These are phyloP conservation scores for Typhlichthys eigenmanni DNA, from an alignment of 2,797 vertebrate genomes.

Conservation along the genomic window DNA sequence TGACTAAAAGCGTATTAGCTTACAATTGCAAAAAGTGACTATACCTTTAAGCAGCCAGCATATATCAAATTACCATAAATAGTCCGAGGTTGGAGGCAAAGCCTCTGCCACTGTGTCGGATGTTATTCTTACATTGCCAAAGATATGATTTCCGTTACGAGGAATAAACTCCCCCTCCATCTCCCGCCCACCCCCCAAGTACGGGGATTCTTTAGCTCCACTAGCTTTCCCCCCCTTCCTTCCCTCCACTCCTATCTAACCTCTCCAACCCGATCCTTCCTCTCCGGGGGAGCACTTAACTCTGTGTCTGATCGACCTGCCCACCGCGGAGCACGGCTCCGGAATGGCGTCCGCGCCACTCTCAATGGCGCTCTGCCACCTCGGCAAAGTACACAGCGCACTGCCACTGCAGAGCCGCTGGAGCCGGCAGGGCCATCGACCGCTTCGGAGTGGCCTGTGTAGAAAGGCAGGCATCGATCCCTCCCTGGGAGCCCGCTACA, in stretches of 20 bases:
- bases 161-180: constrained; percentile 32
- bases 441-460: constrained; percentile 78
- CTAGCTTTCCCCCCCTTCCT: constrained; percentile 14
- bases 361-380: constrained; percentile 71
- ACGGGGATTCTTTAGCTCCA: constrained; percentile 34
- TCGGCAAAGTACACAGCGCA: constrained; percentile 66
- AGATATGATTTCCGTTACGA: constrained; percentile 31
- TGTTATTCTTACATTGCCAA: constrained; percentile 25
- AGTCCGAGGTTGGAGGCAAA: constrained; percentile 21
- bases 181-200: not conserved
- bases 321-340: constrained; percentile 68
- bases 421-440: constrained; percentile 77
- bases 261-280: constrained; percentile 63
- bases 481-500: constrained; percentile 63
- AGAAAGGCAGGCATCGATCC: constrained; percentile 82
- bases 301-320: constrained; percentile 81
- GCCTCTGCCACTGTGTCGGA: not conserved
- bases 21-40: too few relatives aligned
- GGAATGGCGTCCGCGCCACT: constrained; percentile 62
- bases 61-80: constrained; percentile 29
- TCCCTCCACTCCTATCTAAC: constrained; percentile 25
- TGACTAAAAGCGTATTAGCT: too few relatives aligned
- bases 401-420: constrained; percentile 61
- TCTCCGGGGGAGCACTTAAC: constrained; percentile 83
- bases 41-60: constrained; percentile 3